These are phyloP conservation scores for Tinamus guttatus DNA, from an alignment of 2,113 vertebrate genomes.

Conservation along the genomic window DNA sequence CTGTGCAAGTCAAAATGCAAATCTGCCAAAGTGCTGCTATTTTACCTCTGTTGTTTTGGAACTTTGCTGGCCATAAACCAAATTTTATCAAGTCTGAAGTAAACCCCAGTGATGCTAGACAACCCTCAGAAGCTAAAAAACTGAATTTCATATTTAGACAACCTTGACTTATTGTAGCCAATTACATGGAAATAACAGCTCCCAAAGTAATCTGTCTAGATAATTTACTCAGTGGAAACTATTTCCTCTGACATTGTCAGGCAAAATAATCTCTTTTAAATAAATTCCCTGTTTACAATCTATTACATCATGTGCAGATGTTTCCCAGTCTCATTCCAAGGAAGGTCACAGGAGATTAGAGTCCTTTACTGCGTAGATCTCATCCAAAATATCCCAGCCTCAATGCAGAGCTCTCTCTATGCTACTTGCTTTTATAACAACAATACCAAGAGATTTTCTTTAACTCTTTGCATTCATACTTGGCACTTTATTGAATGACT, in stretches of 20 bases:
- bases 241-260: neutral
- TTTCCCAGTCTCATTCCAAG: constrained; percentile 35
- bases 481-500: neutral
- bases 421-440: neutral
- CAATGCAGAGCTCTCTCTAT: neutral
- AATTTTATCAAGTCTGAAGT: neutral
- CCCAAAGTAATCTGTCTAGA: neutral
- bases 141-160: neutral
- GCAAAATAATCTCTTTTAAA: neutral
- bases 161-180: constrained; percentile 2
- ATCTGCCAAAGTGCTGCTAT: neutral
- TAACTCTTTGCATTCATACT: neutral
- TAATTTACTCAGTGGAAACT: neutral
- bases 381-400: neutral
- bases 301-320: constrained; percentile 33
- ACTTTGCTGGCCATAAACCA: neutral
- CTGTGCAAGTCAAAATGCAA: neutral
- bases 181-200: neutral
- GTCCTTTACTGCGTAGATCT: neutral
- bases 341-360: neutral
- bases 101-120: neutral
- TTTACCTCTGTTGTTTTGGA: neutral
- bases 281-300: neutral
- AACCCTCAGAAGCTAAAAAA: neutral
- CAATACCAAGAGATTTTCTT: neutral